Evolutionary conservation across 2,888 invertebrate genomes (phyloP), one percentile per base, ranked within the genome.

Genomic region (Notocelia uddmanniana): DNA sequence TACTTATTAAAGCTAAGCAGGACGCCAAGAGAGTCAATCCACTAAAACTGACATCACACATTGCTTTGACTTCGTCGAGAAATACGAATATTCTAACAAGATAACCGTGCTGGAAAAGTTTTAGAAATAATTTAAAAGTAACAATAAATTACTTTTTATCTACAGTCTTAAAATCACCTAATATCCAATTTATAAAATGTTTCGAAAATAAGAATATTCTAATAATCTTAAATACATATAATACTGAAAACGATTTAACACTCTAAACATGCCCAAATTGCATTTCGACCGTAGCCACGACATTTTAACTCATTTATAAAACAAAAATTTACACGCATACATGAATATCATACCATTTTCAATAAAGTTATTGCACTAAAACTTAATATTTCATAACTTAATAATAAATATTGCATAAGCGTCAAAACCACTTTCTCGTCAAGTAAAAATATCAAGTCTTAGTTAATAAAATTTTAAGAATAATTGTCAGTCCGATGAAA

Each of bases 341-440:
- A 89, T 89, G 90, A 88, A 89, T 91, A 92, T 89, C 87, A 90
- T 90, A 89, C 88, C 89, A 88, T 89, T 91, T 90, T 90, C 86
- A 90, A 91, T 92, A 90, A 91, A 89, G 90, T 91, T 92, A 93
- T 93, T 93, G 93, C 93, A 93, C 93, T 92, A 89, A 89, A 91
- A 80, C 87, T 86, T 90, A 83, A 88, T 86, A 89, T 81, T 77
- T 81, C 80, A 89, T 90, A 92, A 92, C 91, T 93, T 91, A 93
- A 89, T 87, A 92, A 93, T 93, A 92, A 92, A 93, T 92, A 93
- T 92, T 92, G 90, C 90, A 85, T 90, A 90, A 90, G 90, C 92
- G 89, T 91, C 89, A 89, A 80, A 80, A 89, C 89, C 87, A 90
- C 88, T 83, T 88, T 85, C 69, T 84, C 80, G 83, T 89, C 84